Evolutionary conservation across 1,140 invertebrate genomes (phyloP), one percentile per base, ranked within the genome.

Genomic region (Pogonomyrmex californicus): DNA sequence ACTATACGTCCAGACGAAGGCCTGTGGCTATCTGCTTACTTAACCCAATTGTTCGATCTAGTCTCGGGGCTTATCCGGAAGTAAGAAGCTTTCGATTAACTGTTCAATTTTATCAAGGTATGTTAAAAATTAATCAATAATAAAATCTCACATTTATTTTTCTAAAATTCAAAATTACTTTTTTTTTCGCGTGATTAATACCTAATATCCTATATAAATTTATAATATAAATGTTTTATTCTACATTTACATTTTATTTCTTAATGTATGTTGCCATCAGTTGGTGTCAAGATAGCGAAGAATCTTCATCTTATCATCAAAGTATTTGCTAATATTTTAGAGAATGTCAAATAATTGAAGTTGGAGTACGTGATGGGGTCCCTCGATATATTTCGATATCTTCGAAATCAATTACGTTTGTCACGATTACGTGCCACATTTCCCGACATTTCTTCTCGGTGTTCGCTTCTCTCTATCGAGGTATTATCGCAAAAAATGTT

Each of bases 11-110:
- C 54, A 78, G 33, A 10, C 54, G 58, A 73, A 70, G 41, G 81
- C 81, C 82, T 60, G 60, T 68, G 78, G 87, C 81, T 89, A 92
- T 92, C 92, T 92, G 87, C 86, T 93, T 91, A 91, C 78, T 92
- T 92, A 92, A 89, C 77, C 82, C 85, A 88, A 91, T 93, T 93
- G 76, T 90, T 85, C 70, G 63, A 87, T 86, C 65, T 70, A 92
- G 76, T 73, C 86, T 63, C 76, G 63, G 36, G 87, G 70, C 71
- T 88, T 81, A 81, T 47, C 47, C 30, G 62, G 36, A 73, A 75
- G n/a, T 49, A 56, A n/a, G 23, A 58, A 38, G 58, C 51, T 58
- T 75, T 58, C 49, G 56, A 9, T 30, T 62, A 62, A 17, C 79
- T 70, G 33, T 73, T 73, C 23, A 36, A 63, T 71, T 86, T 89